These are phyloP conservation scores for Etheostoma spectabile DNA, from an alignment of 2,113 vertebrate genomes.

Conservation along the genomic window DNA sequence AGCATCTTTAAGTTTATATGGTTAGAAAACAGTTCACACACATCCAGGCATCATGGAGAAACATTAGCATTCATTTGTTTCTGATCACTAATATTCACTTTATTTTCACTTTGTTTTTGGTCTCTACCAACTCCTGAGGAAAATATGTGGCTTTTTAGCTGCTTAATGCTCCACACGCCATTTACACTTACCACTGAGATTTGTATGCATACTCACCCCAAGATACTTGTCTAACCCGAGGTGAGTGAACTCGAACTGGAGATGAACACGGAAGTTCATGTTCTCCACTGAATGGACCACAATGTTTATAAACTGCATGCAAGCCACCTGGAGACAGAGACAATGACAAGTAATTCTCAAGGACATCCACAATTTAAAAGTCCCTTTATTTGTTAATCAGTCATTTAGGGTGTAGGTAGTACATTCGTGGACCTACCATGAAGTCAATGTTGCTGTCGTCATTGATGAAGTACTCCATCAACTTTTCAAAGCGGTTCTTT, in stretches of 20 bases:
- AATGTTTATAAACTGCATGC: constrained; percentile 99
- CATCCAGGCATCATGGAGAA: background rate
- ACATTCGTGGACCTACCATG: constrained; percentile 85
- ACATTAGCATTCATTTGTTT: background rate
- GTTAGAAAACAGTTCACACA: background rate
- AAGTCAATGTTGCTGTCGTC: constrained; percentile 98
- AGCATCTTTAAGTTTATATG: too few species aligned
- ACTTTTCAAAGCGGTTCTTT: constrained; percentile 89
- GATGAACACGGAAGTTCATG: constrained; percentile 98
- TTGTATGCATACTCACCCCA: constrained; percentile 82
- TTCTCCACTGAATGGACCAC: constrained; percentile 99
- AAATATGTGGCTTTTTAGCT: background rate
- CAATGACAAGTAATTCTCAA: background rate
- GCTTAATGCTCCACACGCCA: background rate
- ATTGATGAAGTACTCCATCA: constrained; percentile 95
- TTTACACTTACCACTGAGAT: background rate
- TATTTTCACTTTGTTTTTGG: background rate
- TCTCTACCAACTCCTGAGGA: background rate
- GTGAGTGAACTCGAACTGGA: constrained; percentile 96
- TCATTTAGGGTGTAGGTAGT: background rate
- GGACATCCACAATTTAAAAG: background rate
- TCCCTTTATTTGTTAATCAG: background rate
- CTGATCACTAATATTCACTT: background rate
- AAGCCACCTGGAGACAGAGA: constrained; percentile 88
- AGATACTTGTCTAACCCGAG: constrained; percentile 93